Base-by-base conservation (phyloP, 2,888 invertebrate genomes). In the Podotricha telesiphe region DNA sequence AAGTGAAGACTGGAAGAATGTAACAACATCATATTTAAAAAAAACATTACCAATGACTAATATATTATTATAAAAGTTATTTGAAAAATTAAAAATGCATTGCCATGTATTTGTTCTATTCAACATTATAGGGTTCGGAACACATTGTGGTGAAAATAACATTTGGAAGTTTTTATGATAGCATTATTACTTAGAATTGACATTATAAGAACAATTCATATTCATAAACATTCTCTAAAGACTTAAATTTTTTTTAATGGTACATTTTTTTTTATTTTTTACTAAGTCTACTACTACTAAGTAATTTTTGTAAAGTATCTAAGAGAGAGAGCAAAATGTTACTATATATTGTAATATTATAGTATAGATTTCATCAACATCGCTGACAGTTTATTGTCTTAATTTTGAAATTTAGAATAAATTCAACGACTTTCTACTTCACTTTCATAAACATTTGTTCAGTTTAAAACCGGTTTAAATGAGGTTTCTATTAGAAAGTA, bases 81-180 rank as follows among this genome's bases (percentile, higher is more conserved):
- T 28, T 22, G n/a, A 28, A 10, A 53, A n/a, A 59, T 22, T 17
- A 10, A 47, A 37, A 62, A 62, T 40, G 37, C 17, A 48, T 37
- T 62, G 47, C 50, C 6, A 37, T 50, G 48, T 50, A 34, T 15
- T 8, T 11, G 7, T 45, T 59, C 22, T 47, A 61, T 65, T 17
- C 40, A 34, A 19, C 20, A 50, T 59, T 55, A 65, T 6, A 61
- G 40, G 71, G 70, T 76, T 78, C 80, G 81, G 85, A 90, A 89
- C 87, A 87, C 86, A 82, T 84, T 75, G 73, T 79, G 84, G 84
- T 83, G 80, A 77, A 76, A 80, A 73, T 74, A 68, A 68, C 65
- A 66, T 65, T 84, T 55, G 64, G 65, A 61, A 50, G 10, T 13
- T 48, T 34, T 11, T 19, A 62, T 37, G 48, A 62, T 48, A 50